Conservation (phyloP, 2,888 invertebrate species). For the Thyatira batis region DNA sequence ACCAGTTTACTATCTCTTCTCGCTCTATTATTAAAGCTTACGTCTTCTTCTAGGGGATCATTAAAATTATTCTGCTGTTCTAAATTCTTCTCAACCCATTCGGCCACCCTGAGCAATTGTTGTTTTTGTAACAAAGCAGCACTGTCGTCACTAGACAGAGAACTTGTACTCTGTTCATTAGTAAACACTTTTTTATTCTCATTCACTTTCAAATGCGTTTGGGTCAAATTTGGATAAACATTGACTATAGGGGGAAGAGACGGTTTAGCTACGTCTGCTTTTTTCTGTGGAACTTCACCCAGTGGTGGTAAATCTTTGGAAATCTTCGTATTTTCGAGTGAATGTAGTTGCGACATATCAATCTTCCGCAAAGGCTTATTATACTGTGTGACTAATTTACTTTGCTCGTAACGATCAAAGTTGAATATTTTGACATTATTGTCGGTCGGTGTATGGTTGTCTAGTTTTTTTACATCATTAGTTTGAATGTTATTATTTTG, state of each 20-base stretch:
- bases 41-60: slow-evolving; percentile 71
- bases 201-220: slow-evolving; percentile 75
- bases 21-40: slow-evolving; percentile 54
- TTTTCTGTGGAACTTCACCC: slow-evolving; percentile 50
- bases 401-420: slow-evolving; percentile 79
- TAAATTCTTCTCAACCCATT: slow-evolving; percentile 88
- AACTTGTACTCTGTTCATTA: slow-evolving; percentile 78
- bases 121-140: slow-evolving; percentile 83
- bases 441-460: slow-evolving; percentile 49
- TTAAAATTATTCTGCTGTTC: slow-evolving; percentile 75
- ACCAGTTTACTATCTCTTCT: slow-evolving; percentile 65
- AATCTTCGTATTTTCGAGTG: slow-evolving; percentile 74
- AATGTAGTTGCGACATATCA: slow-evolving; percentile 73
- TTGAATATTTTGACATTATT: slow-evolving; percentile 77
- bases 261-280: slow-evolving; percentile 50
- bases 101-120: slow-evolving; percentile 87
- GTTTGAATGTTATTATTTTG: slow-evolving; percentile 51
- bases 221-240: slow-evolving; percentile 75
- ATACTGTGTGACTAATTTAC: slow-evolving; percentile 60
- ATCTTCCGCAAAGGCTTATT: slow-evolving; percentile 68
- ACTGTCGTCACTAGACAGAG: slow-evolving; percentile 77
- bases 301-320: slow-evolving; percentile 72
- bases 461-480: slow-evolving; percentile 39
- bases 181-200: slow-evolving; percentile 71
- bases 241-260: slow-evolving; percentile 68